Conservation (phyloP, 2,888 invertebrate species). For the Autographa pulchrina region DNA sequence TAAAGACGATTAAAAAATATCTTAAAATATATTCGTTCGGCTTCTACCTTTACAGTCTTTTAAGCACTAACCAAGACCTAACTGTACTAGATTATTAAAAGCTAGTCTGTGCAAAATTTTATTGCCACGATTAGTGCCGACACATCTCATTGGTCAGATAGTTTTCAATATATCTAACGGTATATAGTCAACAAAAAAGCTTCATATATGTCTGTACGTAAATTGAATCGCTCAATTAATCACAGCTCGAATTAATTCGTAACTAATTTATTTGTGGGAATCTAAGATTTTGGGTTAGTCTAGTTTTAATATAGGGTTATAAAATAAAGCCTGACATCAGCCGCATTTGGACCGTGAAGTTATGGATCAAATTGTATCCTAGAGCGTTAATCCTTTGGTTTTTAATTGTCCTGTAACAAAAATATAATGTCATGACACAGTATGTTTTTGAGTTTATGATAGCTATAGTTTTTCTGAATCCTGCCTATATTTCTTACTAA, state of each 20-base stretch:
- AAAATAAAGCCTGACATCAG: background rate
- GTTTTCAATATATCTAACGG: slow-evolving; percentile 44
- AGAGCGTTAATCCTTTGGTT: too few species aligned
- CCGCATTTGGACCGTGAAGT: background rate
- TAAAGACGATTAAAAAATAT: too few species aligned
- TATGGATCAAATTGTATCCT: too few species aligned
- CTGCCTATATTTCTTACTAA: background rate
- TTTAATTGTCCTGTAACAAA: too few species aligned
- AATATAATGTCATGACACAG: too few species aligned
- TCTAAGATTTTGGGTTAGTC: too few species aligned
- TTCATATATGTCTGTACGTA: slow-evolving; percentile 21
- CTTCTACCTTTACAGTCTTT: slow-evolving; percentile 32
- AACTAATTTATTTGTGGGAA: slow-evolving; percentile 19
- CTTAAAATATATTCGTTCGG: slow-evolving; percentile 5
- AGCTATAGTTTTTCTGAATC: too few species aligned
- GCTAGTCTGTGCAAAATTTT: slow-evolving; percentile 57
- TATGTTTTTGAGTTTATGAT: too few species aligned
- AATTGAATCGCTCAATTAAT: slow-evolving; percentile 35
- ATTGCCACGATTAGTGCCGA: slow-evolving; percentile 37
- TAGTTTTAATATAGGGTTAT: background rate
- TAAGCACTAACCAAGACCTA: slow-evolving; percentile 53
- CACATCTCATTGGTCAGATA: slow-evolving; percentile 28
- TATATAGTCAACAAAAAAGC: slow-evolving; percentile 17
- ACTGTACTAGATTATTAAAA: slow-evolving; percentile 63
- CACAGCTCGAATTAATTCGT: slow-evolving; percentile 36